phyloP scores from a whole-genome alignment of 23 tunicate genomes.

The Halocynthia roretzi region DNA sequence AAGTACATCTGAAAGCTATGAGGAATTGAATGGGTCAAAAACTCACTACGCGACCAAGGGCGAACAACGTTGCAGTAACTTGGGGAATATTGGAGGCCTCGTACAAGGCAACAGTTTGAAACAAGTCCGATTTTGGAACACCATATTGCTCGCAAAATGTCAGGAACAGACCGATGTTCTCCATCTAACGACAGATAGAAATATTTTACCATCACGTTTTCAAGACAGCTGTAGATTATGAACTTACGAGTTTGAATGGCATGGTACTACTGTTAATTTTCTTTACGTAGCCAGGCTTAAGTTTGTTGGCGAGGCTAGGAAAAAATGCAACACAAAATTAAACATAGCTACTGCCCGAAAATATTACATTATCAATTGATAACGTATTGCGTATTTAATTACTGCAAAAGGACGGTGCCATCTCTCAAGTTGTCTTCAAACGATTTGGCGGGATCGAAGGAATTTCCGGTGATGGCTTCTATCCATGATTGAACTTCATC shows the following conservation, averaged over 20 bases:
- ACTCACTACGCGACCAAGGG: constrained; percentile 65
- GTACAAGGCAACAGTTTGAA: constrained; percentile 58
- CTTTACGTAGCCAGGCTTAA: constrained; percentile 33
- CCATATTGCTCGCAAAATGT: constrained; percentile 50
- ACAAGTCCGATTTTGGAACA: constrained; percentile 46
- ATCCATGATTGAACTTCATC: constrained; percentile 42
- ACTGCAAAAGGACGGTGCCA: constrained; percentile 64
- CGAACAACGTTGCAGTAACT: constrained; percentile 41
- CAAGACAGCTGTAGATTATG: neutral
- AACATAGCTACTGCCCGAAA: neutral
- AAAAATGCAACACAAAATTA: neutral
- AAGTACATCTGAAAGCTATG: neutral
- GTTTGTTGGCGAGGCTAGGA: constrained; percentile 27
- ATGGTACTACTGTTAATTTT: constrained; percentile 13
- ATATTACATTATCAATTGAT: neutral
- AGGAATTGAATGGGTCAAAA: neutral
- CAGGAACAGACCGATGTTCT: constrained; percentile 53
- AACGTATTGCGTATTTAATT: neutral
- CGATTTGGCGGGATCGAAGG: constrained; percentile 16
- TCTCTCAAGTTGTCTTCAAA: constrained; percentile 53
- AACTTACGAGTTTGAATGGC: constrained; percentile 44
- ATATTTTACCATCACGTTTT: neutral
- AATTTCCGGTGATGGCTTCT: constrained; percentile 46
- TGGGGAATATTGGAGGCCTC: constrained; percentile 55
- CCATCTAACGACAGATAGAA: constrained; percentile 40